Percentiles rank a stretch among this genome's conserved stretches.
Evolutionary conservation across 1,140 invertebrate genomes (phyloP).

Genomic region (Drosophila ananassae): DNA sequence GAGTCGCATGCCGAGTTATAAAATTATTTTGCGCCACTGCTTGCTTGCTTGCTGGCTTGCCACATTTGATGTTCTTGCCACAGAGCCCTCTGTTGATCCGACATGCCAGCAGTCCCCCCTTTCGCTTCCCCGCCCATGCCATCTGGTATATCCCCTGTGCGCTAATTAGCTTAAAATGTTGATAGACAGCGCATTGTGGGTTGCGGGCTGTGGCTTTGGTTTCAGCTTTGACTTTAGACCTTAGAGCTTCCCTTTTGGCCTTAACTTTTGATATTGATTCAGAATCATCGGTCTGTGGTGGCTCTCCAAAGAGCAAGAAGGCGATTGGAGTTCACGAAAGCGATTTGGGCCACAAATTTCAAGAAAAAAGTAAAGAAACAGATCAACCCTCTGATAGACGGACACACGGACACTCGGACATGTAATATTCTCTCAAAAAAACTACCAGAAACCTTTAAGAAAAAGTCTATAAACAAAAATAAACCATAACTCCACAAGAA

Average conservation of each 20-base stretch:
- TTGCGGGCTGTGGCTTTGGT: slow-evolving; percentile 23
- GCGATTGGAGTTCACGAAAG: too few relatives aligned
- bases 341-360: slow-evolving; percentile 44
- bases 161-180: slow-evolving; percentile 64
- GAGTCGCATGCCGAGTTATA: slow-evolving; percentile 36
- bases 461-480: too few relatives aligned
- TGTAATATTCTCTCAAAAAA: too few relatives aligned
- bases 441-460: too few relatives aligned
- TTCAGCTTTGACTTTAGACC: neutral
- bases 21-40: slow-evolving; percentile 35
- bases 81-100: neutral
- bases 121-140: neutral
- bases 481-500: too few relatives aligned
- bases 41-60: slow-evolving; percentile 5
- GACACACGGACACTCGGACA: too few relatives aligned
- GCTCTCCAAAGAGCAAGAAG: neutral
- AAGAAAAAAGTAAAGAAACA: too few relatives aligned
- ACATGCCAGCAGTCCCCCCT: neutral
- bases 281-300: neutral
- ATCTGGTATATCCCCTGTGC: slow-evolving; percentile 2
- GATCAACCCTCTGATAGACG: too few relatives aligned
- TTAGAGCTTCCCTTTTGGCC: neutral
- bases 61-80: slow-evolving; percentile 23
- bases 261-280: neutral
- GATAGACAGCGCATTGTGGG: slow-evolving; percentile 49